A percentile compares a stretch with the other conserved stretches of the same genome.
Conservation (phyloP, 2,113 vertebrate species). For the Atlantisia rogersi region DNA sequence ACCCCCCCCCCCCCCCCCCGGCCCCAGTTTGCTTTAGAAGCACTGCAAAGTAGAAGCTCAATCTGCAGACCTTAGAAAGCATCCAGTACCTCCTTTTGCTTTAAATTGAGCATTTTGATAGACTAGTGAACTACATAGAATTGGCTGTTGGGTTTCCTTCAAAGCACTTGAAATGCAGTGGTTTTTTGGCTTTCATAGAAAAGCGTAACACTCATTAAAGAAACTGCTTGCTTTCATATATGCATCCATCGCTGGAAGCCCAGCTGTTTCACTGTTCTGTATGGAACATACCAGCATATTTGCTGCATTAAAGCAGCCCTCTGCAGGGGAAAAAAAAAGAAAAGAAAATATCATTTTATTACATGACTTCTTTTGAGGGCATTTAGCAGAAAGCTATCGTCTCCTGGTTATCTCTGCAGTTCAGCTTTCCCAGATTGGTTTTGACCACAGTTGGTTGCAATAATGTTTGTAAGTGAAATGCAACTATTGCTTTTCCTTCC, state of each 20-base stretch:
- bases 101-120: not conserved
- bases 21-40: not conserved
- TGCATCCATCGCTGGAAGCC: not conserved
- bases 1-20: too few species aligned
- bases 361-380: not conserved
- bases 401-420: not conserved
- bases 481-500: slow-evolving; percentile 23
- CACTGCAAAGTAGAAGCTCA: not conserved
- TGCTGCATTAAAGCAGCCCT: not conserved
- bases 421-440: not conserved
- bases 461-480: not conserved
- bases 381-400: not conserved
- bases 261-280: not conserved
- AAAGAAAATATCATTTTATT: not conserved
- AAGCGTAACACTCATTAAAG: not conserved
- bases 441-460: not conserved
- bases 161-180: not conserved
- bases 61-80: not conserved
- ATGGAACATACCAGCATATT: not conserved
- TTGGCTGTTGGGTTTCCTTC: not conserved
- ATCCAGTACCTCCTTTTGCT: not conserved
- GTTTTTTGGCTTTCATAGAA: not conserved
- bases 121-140: not conserved
- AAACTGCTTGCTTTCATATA: not conserved
- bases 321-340: not conserved